Conservation (phyloP, 2,888 invertebrate species). For the Sphaerophoria taeniata region DNA sequence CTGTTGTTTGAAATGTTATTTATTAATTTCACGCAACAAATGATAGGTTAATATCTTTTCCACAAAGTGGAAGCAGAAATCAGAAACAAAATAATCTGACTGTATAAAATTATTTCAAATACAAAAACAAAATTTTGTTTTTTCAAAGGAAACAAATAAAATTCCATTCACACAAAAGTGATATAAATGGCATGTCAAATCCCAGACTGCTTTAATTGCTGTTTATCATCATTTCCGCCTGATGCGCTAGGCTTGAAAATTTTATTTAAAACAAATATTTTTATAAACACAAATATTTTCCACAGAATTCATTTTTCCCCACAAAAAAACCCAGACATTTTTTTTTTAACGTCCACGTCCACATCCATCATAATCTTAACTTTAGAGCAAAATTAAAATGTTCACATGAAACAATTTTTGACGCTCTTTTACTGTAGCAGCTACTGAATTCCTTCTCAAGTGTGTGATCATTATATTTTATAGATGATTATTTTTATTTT, state of each 20-base stretch:
- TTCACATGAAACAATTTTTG: constrained; percentile 26
- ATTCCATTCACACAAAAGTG: constrained; percentile 2
- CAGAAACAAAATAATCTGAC: neutral
- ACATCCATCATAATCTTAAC: constrained; percentile 22
- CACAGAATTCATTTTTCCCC: neutral
- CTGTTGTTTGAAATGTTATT: too few species aligned
- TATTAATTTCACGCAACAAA: neutral
- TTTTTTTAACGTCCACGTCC: neutral
- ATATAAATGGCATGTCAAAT: constrained; percentile 27
- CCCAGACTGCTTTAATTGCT: constrained; percentile 29
- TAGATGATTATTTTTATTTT: constrained; percentile 36
- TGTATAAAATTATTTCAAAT: too few species aligned
- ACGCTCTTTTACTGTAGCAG: neutral
- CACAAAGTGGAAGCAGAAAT: neutral
- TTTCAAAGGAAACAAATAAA: constrained; percentile 16
- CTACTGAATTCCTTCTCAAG: neutral
- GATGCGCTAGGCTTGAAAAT: constrained; percentile 25
- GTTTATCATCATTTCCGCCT: constrained; percentile 43
- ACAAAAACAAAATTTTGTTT: neutral
- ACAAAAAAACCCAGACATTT: neutral
- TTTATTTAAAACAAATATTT: neutral
- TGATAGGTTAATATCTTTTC: neutral
- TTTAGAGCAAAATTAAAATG: neutral
- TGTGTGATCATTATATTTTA: constrained; percentile 12
- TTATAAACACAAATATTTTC: neutral